A percentile compares a stretch with the other conserved stretches of the same genome.
Conservation (phyloP, 2,888 invertebrate species). For the Cylloceria caligata region DNA sequence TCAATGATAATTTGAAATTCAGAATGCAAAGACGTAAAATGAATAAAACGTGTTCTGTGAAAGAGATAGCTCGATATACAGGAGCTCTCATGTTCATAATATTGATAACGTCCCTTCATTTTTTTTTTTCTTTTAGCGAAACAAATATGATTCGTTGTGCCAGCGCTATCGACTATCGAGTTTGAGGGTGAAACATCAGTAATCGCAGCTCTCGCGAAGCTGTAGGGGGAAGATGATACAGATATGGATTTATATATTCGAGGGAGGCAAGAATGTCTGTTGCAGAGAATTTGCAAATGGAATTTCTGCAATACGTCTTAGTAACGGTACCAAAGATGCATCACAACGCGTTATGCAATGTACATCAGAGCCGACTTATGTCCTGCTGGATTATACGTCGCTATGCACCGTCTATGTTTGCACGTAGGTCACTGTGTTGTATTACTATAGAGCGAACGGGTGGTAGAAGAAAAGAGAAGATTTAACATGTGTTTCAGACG, state of each 20-base stretch:
- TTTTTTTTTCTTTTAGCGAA: too few species aligned
- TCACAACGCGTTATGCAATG: background rate
- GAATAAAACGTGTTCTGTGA: background rate
- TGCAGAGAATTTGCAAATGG: background rate
- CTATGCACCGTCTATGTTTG: conserved; percentile 2
- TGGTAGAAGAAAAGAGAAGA: background rate
- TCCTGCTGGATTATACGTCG: background rate
- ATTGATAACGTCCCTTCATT: too few species aligned
- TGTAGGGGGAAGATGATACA: too few species aligned
- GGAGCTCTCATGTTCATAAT: too few species aligned
- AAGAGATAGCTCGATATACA: too few species aligned
- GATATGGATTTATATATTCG: background rate
- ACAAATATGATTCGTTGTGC: too few species aligned
- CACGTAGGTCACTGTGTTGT: background rate
- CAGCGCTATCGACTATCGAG: conserved; percentile 36
- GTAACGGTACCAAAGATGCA: conserved; percentile 2
- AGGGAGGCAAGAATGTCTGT: conserved; percentile 4
- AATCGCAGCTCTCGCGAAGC: background rate
- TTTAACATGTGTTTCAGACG: background rate
- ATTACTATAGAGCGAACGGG: background rate
- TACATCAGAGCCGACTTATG: background rate
- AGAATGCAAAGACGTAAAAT: too few species aligned
- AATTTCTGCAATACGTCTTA: conserved; percentile 6
- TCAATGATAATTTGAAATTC: too few species aligned
- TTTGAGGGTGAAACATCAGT: background rate